Evolutionary conservation across 2,797 vertebrate genomes (phyloP), one percentile per base, ranked within the genome.

Genomic region (Manis pentadactyla): DNA sequence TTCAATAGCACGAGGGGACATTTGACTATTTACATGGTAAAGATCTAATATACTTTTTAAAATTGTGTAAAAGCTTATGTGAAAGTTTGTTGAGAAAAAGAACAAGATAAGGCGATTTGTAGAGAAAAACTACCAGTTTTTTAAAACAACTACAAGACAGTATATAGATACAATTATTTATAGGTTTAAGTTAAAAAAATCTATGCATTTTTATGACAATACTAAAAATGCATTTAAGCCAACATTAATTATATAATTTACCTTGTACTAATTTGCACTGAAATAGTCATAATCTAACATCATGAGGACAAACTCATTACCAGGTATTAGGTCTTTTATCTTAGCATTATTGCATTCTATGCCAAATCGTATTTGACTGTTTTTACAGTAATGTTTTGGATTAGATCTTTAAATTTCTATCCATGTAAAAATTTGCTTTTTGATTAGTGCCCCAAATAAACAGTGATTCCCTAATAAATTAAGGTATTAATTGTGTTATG

Each of bases 191-290:
- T 79, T 86, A 13, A 7, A 13, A 7, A 61, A 68, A 68, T 17
- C 51, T 59, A 19, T 68, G 18, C 57, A 4, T 49, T 87, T 49
- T 81, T 64, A 79, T 63, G 1, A 51, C 51, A 73, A 51, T 0
- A 66, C 34, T 68, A 73, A 85, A 31, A 77, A 86, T 37, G 2
- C 15, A 93, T 61, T 73, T 68, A 86, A 68, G 42, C 13, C 13
- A 86, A 64, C 25, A 34, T 57, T 59, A 31, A 73, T 63, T 88
- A 8, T 88, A 42, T 31, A 78, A 71, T 94, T 94, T 92, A 73
- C 27, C 19, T 5, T 68, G 7, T 11, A 61, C n/a, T 78, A 18
- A 77, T 64, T 55, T 84, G 7, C 63, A 15, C 17, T 78, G 63
- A 88, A 39, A 13, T 84, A 42, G 29, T 53, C 11, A 64, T 71